These are phyloP conservation scores for Spilarctia lutea DNA, from an alignment of 2,888 invertebrate genomes.

Conservation along the genomic window DNA sequence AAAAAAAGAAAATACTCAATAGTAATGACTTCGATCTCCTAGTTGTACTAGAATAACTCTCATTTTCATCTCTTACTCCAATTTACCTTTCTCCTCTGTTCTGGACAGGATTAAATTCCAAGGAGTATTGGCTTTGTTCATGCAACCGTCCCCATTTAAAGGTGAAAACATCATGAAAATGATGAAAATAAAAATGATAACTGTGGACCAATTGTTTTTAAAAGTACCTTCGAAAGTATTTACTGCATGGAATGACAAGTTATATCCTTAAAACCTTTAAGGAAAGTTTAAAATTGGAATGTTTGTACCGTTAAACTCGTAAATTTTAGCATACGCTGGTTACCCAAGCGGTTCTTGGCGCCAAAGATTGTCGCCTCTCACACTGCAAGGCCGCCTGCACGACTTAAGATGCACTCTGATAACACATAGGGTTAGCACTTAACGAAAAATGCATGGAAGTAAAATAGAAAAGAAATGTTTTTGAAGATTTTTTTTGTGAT, in stretches of 20 bases:
- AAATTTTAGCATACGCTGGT: slow-evolving; percentile 17
- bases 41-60: no score
- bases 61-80: no score
- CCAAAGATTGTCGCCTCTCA: slow-evolving; percentile 58
- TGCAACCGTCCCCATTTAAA: no score
- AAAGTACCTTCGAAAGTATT: neutral
- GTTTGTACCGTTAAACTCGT: neutral
- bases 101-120: no score
- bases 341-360: slow-evolving; percentile 45
- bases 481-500: neutral
- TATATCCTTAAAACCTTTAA: neutral
- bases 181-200: neutral
- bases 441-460: no score
- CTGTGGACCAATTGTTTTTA: neutral
- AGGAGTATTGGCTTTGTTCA: no score
- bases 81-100: no score
- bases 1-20: no score
- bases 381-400: slow-evolving; percentile 55
- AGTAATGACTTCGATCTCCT: no score
- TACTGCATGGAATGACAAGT: neutral
- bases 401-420: slow-evolving; percentile 47
- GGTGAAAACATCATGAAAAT: no score
- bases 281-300: neutral
- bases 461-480: neutral
- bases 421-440: slow-evolving; percentile 38